A percentile compares a stretch with the other conserved stretches of the same genome.
Conservation (phyloP, 1,140 invertebrate genomes). For the Drosophila eugracilis region DNA sequence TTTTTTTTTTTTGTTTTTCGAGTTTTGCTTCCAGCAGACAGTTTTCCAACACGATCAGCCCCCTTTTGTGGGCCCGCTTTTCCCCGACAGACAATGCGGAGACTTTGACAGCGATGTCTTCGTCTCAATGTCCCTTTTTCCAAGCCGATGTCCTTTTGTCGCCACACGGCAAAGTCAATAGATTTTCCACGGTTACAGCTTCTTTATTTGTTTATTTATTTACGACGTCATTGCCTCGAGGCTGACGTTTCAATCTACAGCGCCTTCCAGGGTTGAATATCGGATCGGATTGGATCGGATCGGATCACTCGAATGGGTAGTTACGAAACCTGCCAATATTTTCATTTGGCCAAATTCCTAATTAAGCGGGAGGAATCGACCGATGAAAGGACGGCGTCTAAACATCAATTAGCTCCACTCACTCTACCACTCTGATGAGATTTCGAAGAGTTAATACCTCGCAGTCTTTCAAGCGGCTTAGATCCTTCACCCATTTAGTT, state of each 20-base stretch:
- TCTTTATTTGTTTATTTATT: slow-evolving; percentile 61
- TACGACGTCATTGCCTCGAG: slow-evolving; percentile 58
- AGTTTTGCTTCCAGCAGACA: background rate
- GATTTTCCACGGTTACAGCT: slow-evolving; percentile 39
- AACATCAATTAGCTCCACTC: too few relatives aligned
- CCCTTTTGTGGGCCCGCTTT: slow-evolving; percentile 53
- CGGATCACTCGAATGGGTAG: slow-evolving; percentile 39
- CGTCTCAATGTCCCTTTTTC: slow-evolving; percentile 31
- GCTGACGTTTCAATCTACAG: slow-evolving; percentile 55
- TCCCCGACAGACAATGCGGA: slow-evolving; percentile 47
- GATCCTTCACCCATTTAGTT: too few relatives aligned
- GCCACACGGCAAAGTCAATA: slow-evolving; percentile 49
- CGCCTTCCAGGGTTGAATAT: background rate
- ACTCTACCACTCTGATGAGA: too few relatives aligned
- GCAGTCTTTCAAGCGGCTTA: too few relatives aligned
- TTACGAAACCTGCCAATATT: slow-evolving; percentile 40
- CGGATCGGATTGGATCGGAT: slow-evolving; percentile 1
- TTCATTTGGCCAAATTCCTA: slow-evolving; percentile 21
- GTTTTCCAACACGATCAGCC: slow-evolving; percentile 57
- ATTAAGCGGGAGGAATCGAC: slow-evolving; percentile 10
- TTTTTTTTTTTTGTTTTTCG: background rate
- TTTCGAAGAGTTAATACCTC: too few relatives aligned
- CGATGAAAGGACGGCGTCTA: too few relatives aligned
- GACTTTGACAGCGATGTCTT: slow-evolving; percentile 54
- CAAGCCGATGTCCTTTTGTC: slow-evolving; percentile 42